Evolutionary conservation across 2,888 invertebrate species (phyloP), one percentile per base, ranked within the genome.

Genomic region (Troglohyphantes excavatus): DNA sequence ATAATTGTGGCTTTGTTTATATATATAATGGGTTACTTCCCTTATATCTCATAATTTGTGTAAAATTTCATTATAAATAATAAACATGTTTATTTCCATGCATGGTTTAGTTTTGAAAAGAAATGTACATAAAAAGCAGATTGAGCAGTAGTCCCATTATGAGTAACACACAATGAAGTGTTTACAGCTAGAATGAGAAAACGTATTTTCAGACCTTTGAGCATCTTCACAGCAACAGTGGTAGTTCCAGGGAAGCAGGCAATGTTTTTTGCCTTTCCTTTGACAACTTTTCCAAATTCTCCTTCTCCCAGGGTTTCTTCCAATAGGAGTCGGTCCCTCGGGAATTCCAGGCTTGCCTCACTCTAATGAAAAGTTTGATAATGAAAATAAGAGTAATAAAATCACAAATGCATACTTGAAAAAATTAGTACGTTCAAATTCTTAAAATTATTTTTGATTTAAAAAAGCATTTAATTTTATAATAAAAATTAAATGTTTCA

Each of bases 231-330:
- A 0, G 97, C 97, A 0, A 97, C 97, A 0, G 96, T 96, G 7
- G 95, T 95, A 67, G 95, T 94, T 0, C 96, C 95, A 67, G 94
- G 93, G 91, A 94, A 94, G 46, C 95, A 95, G 0, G 94, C 94
- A 84, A 96, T 95, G 92, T 96, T 95, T 78, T 95, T 94, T 0
- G 96, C 96, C 92, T 95, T 95, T 0, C 96, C 97, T 92, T 95
- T 95, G 17, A 97, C 93, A 0, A 97, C 97, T 91, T 96, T 95
- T 0, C 97, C 97, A 91, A 97, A 97, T 93, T 97, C 97, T 1
- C 97, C 97, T 93, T 97, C 97, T 1, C 97, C 97, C 7, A 97
- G 93, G 0, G 95, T 95, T 92, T 95, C 95, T 92, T 96, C 96
- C 63, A 97, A 94, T 75, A 95, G 94, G 72, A 97, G 94, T 61